These are phyloP conservation scores for Anoplius nigerrimus DNA, from an alignment of 2,888 invertebrate species.

Conservation along the genomic window DNA sequence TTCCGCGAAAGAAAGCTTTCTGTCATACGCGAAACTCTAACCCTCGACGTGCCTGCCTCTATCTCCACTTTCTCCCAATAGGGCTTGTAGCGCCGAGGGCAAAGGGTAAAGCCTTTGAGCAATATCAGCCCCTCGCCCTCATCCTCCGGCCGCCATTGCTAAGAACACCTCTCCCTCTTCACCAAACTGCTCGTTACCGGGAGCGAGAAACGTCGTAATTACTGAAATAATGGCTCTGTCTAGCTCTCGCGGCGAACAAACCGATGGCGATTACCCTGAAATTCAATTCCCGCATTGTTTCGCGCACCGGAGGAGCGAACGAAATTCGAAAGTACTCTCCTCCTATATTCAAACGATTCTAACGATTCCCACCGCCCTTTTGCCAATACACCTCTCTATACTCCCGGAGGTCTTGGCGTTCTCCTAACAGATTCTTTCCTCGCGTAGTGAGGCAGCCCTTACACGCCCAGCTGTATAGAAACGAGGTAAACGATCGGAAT, in stretches of 20 bases:
- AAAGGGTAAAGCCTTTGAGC: conserved; percentile 26
- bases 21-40: no score
- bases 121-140: conserved; percentile 31
- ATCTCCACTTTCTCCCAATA: background rate
- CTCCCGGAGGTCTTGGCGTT: no score
- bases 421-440: no score
- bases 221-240: conserved; percentile 50
- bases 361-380: background rate
- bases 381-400: no score
- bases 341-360: conserved; percentile 29
- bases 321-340: conserved; percentile 17
- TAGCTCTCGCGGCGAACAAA: conserved; percentile 28
- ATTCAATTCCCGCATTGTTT: conserved; percentile 45
- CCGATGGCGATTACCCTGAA: conserved; percentile 38
- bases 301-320: background rate
- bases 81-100: background rate
- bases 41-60: no score
- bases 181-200: conserved; percentile 29
- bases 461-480: no score
- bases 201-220: conserved; percentile 52
- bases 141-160: background rate
- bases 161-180: conserved; percentile 2
- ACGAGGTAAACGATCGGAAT: no score
- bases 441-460: no score
- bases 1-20: no score